Percentiles rank a stretch among this genome's conserved stretches.
Conservation (phyloP, 37 sponge, comb jelly and placozoan species). For the Spongilla lacustris region DNA sequence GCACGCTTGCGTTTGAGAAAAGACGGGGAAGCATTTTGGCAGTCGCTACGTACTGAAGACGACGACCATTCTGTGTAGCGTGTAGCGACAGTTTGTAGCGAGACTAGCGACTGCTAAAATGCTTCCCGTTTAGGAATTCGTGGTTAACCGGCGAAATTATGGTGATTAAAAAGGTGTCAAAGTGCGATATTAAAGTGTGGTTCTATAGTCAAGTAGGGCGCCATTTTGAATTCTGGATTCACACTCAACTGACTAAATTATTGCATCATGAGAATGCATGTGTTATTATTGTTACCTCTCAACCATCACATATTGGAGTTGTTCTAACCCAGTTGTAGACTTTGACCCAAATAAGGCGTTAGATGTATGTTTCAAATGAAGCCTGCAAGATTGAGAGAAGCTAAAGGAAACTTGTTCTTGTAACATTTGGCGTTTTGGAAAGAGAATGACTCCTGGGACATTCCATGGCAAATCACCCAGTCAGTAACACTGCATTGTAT, state of each 20-base stretch:
- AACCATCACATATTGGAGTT: background rate
- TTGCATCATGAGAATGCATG: no score
- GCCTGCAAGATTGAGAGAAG: background rate
- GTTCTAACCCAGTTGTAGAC: background rate
- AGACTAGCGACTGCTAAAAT: slow-evolving; percentile 1
- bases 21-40: background rate
- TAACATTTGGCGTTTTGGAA: background rate
- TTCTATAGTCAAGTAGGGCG: background rate
- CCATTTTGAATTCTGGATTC: background rate
- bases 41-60: background rate
- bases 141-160: background rate
- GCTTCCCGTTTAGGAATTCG: background rate
- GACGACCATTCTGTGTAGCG: background rate
- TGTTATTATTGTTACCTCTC: background rate
- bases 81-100: background rate
- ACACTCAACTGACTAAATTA: background rate
- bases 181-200: background rate
- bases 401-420: background rate
- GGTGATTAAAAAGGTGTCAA: background rate
- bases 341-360: background rate
- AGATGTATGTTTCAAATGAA: background rate
- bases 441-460: background rate
- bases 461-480: background rate
- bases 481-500: no score
- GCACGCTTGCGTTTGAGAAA: background rate